Evolutionary conservation across 2,113 vertebrate species (phyloP), one percentile per base, ranked within the genome.

Genomic region (Gallinago media): DNA sequence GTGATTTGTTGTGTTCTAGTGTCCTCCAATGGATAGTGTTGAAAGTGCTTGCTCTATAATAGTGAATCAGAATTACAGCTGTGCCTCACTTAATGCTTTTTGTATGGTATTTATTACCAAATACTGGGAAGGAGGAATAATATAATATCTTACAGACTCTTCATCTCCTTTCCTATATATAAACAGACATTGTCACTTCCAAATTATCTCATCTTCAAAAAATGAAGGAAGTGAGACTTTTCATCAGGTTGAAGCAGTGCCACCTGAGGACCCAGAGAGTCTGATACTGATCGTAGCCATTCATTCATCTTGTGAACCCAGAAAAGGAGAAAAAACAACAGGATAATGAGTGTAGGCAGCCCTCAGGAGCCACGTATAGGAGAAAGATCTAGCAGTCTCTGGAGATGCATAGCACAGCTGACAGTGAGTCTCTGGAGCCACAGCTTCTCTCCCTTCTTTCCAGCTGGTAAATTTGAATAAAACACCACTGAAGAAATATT

Each of bases 11-110:
- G 97, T 97, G 97, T 95, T 98, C 96, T 97, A 97, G 88, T 98
- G 97, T 98, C 98, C 98, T 98, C 98, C 97, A 96, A 96, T 98
- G 98, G 98, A 97, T 96, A 71, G 34, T 97, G 89, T 77, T 23
- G 93, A 98, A 97, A 98, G 77, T 95, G 95, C 96, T 95, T 66
- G 78, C 65, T 81, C 62, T 90, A 5, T 42, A 85, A 72, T 9
- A 91, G 42, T 19, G 4, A 40, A 68, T 50, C 44, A 40, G 74
- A 93, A 93, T 88, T 78, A 38, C 44, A 79, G 54, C 22, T 81
- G 29, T 75, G n/a, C 44, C 65, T 81, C 25, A 50, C 32, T 82
- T 55, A 50, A 36, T 40, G 4, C 0, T 6, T 77, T 86, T 40
- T 54, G n/a, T 32, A 63, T 5, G 25, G 66, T 38, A 84, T 67